Evolutionary conservation across 2,797 vertebrate species (phyloP).

Genomic region (Urocyon cinereoargenteus): DNA sequence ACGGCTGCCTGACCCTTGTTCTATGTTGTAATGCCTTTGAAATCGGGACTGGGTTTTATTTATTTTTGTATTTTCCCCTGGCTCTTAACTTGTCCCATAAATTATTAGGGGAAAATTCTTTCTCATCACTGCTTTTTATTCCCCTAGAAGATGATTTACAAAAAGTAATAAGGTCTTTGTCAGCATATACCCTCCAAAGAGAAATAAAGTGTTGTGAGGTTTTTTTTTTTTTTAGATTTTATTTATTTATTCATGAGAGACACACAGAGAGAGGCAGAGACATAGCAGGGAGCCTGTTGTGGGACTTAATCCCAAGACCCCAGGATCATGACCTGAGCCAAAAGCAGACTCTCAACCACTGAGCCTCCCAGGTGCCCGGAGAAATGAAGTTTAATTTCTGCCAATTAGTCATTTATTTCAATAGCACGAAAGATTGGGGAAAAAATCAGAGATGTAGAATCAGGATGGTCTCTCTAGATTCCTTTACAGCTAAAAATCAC

Average conservation of each 20-base stretch:
- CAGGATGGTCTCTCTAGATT: not conserved
- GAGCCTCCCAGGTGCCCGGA: not conserved
- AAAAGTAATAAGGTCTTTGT: constrained; percentile 35
- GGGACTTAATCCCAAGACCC: too few species aligned
- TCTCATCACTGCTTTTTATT: not conserved
- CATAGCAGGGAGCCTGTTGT: too few species aligned
- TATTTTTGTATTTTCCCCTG: constrained; percentile 38
- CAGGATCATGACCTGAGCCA: too few species aligned
- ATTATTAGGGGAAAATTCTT: constrained; percentile 30
- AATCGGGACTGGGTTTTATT: constrained; percentile 57
- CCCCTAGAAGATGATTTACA: constrained; percentile 3
- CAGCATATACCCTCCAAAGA: not conserved
- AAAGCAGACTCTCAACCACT: too few species aligned
- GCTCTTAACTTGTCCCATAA: constrained; percentile 57
- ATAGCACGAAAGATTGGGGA: not conserved
- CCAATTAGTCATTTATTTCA: constrained; percentile 18
- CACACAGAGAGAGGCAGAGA: too few species aligned
- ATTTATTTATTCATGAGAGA: too few species aligned
- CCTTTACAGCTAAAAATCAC: not conserved
- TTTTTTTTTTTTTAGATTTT: too few species aligned
- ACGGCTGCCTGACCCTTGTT: not conserved
- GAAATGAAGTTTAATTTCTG: not conserved
- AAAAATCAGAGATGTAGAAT: not conserved
- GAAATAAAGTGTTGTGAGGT: not conserved
- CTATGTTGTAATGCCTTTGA: constrained; percentile 24